phyloP scores from a whole-genome alignment of 2,113 vertebrate genomes.

The Stegostoma tigrinum region DNA sequence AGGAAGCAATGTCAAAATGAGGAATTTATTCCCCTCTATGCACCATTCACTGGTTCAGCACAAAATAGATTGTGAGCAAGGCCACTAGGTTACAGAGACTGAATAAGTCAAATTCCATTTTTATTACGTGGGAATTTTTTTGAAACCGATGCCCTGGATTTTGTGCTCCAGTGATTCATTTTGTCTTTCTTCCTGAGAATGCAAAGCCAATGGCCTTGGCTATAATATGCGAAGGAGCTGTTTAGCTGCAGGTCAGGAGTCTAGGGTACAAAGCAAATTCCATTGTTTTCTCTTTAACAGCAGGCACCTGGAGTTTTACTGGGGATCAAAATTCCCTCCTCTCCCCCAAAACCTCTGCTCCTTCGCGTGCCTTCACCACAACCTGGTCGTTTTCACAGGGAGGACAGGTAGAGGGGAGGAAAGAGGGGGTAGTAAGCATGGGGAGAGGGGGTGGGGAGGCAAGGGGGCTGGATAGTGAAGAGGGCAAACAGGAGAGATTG shows the following conservation, averaged over 20 bases:
- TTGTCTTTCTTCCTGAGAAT: neutral
- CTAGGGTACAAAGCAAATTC: neutral
- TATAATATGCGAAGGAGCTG: neutral
- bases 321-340: neutral
- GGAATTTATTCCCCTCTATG: neutral
- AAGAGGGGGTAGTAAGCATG: no score
- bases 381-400: neutral
- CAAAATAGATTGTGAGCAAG: neutral
- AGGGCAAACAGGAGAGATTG: neutral
- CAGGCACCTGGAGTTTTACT: neutral
- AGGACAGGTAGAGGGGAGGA: slow-evolving; percentile 26
- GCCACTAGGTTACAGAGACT: neutral
- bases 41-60: neutral
- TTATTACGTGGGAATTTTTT: neutral
- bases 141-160: neutral
- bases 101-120: no score
- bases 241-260: neutral
- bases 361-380: no score
- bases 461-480: no score
- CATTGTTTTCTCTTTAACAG: neutral
- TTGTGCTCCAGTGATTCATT: neutral
- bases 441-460: neutral
- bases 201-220: neutral
- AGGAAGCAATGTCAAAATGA: neutral
- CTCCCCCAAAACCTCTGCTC: no score